A percentile compares a stretch with the other conserved stretches of the same genome.
Conservation (phyloP, 2,888 invertebrate genomes). For the Drosophila buzzatii region DNA sequence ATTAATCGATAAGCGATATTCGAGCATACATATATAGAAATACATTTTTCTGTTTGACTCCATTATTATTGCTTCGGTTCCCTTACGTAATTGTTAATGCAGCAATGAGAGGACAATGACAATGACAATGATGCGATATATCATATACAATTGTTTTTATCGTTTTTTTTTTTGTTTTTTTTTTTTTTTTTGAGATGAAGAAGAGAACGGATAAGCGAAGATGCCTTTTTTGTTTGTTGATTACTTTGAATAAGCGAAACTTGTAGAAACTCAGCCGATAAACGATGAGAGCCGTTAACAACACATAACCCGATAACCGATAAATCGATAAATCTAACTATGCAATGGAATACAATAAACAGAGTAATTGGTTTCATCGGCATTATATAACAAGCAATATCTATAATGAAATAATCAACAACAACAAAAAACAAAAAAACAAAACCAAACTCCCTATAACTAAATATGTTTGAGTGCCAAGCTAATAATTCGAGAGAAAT, state of each 20-base stretch:
- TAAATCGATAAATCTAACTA: conserved; percentile 35
- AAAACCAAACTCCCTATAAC: conserved; percentile 33
- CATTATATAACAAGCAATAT: conserved; percentile 39
- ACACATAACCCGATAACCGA: conserved; percentile 24
- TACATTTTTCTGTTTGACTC: neutral
- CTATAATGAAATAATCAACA: conserved; percentile 28
- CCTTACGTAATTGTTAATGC: conserved; percentile 39
- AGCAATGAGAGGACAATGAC: conserved; percentile 22
- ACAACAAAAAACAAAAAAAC: conserved; percentile 18
- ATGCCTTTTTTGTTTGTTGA: conserved; percentile 62
- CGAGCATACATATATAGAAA: conserved; percentile 2
- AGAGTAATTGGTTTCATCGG: conserved; percentile 60
- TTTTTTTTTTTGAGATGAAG: neutral
- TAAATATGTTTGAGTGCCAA: conserved; percentile 84
- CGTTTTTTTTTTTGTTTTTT: conserved; percentile 14
- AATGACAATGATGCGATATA: conserved; percentile 28
- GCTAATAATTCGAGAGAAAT: conserved; percentile 80
- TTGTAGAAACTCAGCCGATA: conserved; percentile 68
- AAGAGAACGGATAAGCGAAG: conserved; percentile 14
- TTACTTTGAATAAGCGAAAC: conserved; percentile 77
- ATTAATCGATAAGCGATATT: conserved; percentile 12
- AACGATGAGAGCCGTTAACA: conserved; percentile 23
- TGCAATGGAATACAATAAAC: conserved; percentile 63
- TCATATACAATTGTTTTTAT: conserved; percentile 49
- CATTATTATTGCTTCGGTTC: neutral